Evolutionary conservation across 1,140 invertebrate species (phyloP).

Genomic region (Aporrectodea caliginosa): DNA sequence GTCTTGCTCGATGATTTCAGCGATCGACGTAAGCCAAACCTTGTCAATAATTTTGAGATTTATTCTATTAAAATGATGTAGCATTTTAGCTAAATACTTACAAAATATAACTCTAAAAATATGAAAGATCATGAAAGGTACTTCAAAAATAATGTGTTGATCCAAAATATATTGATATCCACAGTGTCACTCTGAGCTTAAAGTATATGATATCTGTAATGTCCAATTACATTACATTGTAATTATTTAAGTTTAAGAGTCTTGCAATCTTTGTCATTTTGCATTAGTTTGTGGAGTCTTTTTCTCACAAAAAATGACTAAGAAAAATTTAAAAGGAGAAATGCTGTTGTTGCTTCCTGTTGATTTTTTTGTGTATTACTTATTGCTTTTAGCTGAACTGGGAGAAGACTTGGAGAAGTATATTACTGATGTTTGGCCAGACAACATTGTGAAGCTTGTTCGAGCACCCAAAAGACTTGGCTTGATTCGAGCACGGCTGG

Average conservation of each 20-base stretch:
- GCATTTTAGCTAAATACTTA: neutral
- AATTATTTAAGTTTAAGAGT: no score
- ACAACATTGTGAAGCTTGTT: slow-evolving; percentile 67
- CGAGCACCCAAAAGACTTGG: slow-evolving; percentile 47
- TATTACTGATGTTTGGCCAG: slow-evolving; percentile 28
- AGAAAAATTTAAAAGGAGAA: no score
- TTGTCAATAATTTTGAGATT: neutral
- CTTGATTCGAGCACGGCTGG: slow-evolving; percentile 82
- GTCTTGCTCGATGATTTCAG: slow-evolving; percentile 76
- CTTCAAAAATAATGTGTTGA: neutral
- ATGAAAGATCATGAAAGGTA: neutral
- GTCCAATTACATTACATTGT: no score
- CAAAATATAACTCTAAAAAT: neutral
- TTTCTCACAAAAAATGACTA: no score
- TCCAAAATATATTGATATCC: no score
- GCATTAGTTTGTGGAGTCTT: no score
- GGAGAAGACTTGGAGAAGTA: slow-evolving; percentile 78
- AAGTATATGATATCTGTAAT: no score
- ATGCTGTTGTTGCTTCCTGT: no score
- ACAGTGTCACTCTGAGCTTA: no score
- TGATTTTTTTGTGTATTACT: no score
- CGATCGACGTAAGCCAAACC: slow-evolving; percentile 35
- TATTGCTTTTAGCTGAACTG: slow-evolving; percentile 69
- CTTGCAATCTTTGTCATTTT: no score
- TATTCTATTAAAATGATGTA: neutral